Evolutionary conservation across 2,888 invertebrate species (phyloP).

Genomic region (Orthonychiurus folsomi): DNA sequence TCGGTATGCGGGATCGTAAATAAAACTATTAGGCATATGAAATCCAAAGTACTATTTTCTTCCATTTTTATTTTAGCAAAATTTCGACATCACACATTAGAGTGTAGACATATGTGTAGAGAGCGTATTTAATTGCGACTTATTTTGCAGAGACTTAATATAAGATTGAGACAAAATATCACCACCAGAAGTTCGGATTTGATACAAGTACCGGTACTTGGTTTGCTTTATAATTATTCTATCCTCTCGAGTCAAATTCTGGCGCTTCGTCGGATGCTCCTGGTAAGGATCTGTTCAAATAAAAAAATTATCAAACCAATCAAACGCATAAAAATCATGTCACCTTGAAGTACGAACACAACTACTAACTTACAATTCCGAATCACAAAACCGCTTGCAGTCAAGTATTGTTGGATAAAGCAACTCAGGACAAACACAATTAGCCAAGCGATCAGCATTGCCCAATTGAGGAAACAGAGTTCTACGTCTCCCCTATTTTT

Average conservation of each 20-base stretch:
- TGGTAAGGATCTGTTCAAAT: slow-evolving; percentile 46
- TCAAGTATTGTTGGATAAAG: slow-evolving; percentile 59
- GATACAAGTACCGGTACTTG: slow-evolving; percentile 76
- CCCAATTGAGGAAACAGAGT: slow-evolving; percentile 52
- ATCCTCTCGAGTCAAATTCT: slow-evolving; percentile 60
- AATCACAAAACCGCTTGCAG: slow-evolving; percentile 58
- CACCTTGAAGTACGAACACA: background rate
- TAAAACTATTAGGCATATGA: too few relatives aligned
- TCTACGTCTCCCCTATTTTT: slow-evolving; percentile 43
- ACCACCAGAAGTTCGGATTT: slow-evolving; percentile 78
- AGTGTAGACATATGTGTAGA: slow-evolving; percentile 38
- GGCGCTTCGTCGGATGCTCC: slow-evolving; percentile 46
- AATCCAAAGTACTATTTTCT: too few relatives aligned
- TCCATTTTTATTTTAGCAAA: too few relatives aligned
- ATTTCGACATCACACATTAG: too few relatives aligned
- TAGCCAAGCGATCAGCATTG: slow-evolving; percentile 65
- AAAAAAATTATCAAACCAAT: background rate
- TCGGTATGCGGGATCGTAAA: too few relatives aligned
- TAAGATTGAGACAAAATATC: slow-evolving; percentile 75
- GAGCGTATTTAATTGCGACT: slow-evolving; percentile 33
- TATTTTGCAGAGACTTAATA: slow-evolving; percentile 36
- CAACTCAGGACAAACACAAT: slow-evolving; percentile 58
- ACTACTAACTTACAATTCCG: slow-evolving; percentile 51
- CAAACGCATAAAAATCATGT: background rate
- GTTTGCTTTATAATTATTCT: slow-evolving; percentile 68